These are phyloP conservation scores for Pelosia muscerda DNA, from an alignment of 2,888 invertebrate species.

Conservation along the genomic window DNA sequence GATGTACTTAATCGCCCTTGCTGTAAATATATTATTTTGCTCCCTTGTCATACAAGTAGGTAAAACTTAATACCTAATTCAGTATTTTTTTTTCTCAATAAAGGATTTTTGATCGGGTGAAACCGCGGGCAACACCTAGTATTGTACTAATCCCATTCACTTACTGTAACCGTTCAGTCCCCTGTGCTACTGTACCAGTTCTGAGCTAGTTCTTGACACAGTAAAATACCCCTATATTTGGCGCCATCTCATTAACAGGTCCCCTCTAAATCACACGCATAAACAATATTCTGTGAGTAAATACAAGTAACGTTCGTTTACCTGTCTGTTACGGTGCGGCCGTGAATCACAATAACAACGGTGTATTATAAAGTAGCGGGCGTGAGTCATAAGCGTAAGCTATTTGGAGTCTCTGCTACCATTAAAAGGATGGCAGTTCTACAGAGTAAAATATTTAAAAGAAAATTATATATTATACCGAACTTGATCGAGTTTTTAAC, in stretches of 20 bases:
- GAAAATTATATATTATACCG: no score
- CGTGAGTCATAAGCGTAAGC: slow-evolving; percentile 1
- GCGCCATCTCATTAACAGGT: slow-evolving; percentile 13
- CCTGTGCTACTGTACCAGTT: slow-evolving; percentile 1
- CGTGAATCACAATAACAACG: slow-evolving; percentile 21
- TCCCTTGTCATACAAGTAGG: no score
- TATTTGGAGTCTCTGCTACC: neutral
- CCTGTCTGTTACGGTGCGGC: slow-evolving; percentile 13
- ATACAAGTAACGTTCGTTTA: slow-evolving; percentile 14
- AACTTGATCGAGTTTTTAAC: no score
- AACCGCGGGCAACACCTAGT: neutral
- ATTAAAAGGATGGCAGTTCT: no score
- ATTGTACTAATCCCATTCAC: neutral
- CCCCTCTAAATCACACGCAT: neutral
- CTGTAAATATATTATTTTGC: no score
- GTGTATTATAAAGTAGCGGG: neutral
- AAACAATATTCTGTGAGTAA: slow-evolving; percentile 9
- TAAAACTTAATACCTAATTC: no score
- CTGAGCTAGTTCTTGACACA: neutral
- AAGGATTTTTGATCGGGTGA: neutral
- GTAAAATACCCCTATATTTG: slow-evolving; percentile 1
- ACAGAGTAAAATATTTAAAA: no score
- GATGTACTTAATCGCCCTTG: no score
- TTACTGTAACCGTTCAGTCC: slow-evolving; percentile 1
- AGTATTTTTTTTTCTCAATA: no score